phyloP scores from a whole-genome alignment of 2,113 vertebrate genomes.

The Stercorarius parasiticus region DNA sequence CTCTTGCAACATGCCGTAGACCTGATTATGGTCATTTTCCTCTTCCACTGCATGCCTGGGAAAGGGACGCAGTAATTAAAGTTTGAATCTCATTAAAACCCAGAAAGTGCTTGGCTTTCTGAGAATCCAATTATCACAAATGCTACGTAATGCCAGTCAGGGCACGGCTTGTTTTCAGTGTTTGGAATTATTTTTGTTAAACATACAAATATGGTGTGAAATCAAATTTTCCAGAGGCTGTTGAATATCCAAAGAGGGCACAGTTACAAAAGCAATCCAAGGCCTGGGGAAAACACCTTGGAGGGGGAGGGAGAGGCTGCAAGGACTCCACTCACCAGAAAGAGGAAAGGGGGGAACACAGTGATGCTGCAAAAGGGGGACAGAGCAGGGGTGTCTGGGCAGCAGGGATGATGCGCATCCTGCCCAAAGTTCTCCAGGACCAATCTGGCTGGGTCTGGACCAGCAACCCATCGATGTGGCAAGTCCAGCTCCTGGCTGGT shows the following conservation, averaged over 20 bases:
- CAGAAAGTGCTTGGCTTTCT: slow-evolving; percentile 63
- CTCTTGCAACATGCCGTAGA: slow-evolving; percentile 25
- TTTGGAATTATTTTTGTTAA: slow-evolving; percentile 48
- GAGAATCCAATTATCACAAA: slow-evolving; percentile 66
- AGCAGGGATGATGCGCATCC: background rate
- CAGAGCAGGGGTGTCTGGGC: background rate
- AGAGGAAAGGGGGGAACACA: background rate
- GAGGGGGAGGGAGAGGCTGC: background rate
- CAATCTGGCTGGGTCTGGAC: background rate
- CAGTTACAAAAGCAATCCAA: background rate
- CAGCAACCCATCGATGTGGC: background rate
- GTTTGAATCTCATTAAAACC: slow-evolving; percentile 62
- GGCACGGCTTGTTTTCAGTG: slow-evolving; percentile 32
- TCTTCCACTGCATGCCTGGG: slow-evolving; percentile 48
- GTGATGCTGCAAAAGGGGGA: background rate
- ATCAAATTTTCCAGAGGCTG: slow-evolving; percentile 27
- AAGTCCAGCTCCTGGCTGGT: background rate
- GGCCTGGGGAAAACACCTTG: background rate
- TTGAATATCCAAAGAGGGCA: background rate
- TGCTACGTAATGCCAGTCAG: slow-evolving; percentile 26
- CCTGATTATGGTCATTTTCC: slow-evolving; percentile 58
- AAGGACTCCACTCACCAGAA: background rate
- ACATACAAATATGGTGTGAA: slow-evolving; percentile 35
- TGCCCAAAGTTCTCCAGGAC: background rate
- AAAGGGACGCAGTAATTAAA: slow-evolving; percentile 63